Conservation (phyloP, 1,140 invertebrate genomes). For the Octopus bimaculoides region DNA sequence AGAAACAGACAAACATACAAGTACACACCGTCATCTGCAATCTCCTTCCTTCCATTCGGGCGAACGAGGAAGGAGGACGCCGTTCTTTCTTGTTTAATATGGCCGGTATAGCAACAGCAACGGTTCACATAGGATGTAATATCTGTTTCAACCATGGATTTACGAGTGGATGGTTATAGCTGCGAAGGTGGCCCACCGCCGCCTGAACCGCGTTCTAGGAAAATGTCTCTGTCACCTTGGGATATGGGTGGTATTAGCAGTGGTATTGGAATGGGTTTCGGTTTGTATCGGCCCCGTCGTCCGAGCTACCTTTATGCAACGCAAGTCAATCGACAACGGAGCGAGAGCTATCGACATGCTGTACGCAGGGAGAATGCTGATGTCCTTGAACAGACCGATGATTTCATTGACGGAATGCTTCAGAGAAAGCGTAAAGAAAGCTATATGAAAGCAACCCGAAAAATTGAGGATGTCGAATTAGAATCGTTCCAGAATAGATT, state of each 20-base stretch:
- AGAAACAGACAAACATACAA: too few relatives aligned
- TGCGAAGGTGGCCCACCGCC: background rate
- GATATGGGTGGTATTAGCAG: constrained; percentile 34
- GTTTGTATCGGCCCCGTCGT: constrained; percentile 50
- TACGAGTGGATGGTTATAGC: background rate
- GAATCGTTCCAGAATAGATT: constrained; percentile 16
- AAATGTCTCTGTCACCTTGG: constrained; percentile 46
- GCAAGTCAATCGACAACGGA: constrained; percentile 42
- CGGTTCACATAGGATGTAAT: background rate
- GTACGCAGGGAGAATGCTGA: constrained; percentile 34
- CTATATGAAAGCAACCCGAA: constrained; percentile 41
- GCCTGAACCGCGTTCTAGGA: background rate
- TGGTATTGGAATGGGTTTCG: constrained; percentile 49
- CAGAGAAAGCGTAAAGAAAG: constrained; percentile 48
- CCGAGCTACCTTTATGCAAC: constrained; percentile 55
- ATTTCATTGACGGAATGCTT: constrained; percentile 50
- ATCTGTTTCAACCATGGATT: background rate
- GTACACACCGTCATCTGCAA: too few relatives aligned
- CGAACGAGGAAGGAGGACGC: too few relatives aligned
- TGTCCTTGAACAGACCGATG: constrained; percentile 23
- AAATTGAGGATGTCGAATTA: constrained; percentile 23
- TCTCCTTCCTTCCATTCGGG: too few relatives aligned
- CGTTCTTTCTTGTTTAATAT: too few relatives aligned
- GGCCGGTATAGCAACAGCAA: too few relatives aligned
- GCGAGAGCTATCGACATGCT: constrained; percentile 52